Evolutionary conservation across 92 coral and sea anemone species (phyloP), one percentile per base, ranked within the genome.

Genomic region (Paramuricea clavata): DNA sequence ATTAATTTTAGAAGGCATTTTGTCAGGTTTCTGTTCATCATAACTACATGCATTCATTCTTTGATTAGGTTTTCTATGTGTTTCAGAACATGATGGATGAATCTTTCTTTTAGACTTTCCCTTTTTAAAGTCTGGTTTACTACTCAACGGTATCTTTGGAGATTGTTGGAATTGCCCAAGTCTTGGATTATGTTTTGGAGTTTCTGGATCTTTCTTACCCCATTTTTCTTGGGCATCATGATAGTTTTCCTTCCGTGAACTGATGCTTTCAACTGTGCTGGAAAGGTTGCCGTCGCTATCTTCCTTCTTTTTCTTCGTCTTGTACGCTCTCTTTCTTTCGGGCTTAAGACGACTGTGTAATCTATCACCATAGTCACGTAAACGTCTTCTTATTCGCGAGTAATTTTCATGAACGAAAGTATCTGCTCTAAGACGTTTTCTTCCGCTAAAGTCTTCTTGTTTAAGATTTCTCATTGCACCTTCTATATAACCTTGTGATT

Each of bases 391-490:
- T 0, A 89, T 34, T 21, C 61, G 59, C 1, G 26, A 19, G 21
- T 71, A 83, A 34, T 83, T 87, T 31, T 72, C 57, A 11, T 64
- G n/a, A 22, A 89, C 92, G 76, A 89, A 89, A 32, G 78, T 74
- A 56, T 89, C 88, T 5, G 84, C 81, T 41, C 91, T 33, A 12
- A 88, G 49, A 27, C 77, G 91, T 44, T 73, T 85, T 82, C 76
- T 71, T 17, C 83, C 87, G 12, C 60, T 33, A 34, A 83, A 88
- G 27, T 83, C 80, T 28, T 83, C 85, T 49, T 74, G 69, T 28
- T 88, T 74, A 15, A 86, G 16, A 44, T 74, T 49, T 35, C 78
- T 61, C 82, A 88, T 72, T 49, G 16, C 60, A 23, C 79, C 85
- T 76, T 83, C 88, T 0, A 83, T 88, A 19, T 86, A 50, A 35